Conservation (phyloP, 2,797 vertebrate species). For the Acropternis orthonyx region DNA sequence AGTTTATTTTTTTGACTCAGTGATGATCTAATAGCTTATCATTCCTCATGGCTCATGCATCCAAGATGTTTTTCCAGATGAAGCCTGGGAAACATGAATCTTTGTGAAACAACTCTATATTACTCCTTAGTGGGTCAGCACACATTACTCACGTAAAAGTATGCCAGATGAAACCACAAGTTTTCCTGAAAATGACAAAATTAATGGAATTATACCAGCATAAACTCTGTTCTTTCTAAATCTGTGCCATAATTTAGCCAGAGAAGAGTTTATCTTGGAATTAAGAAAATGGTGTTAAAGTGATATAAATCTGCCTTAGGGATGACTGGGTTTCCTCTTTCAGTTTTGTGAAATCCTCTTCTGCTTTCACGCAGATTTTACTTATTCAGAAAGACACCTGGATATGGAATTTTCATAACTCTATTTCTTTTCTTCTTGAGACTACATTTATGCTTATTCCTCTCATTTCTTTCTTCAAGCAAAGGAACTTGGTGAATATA, state of each 20-base stretch:
- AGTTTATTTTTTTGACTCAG: slow-evolving; percentile 31
- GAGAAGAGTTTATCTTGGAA: slow-evolving; percentile 50
- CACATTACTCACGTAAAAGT: slow-evolving; percentile 36
- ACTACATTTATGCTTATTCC: background rate
- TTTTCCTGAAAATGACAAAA: slow-evolving; percentile 62
- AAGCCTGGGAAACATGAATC: slow-evolving; percentile 57
- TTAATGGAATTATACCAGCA: slow-evolving; percentile 45
- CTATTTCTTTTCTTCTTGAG: background rate
- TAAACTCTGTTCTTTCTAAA: slow-evolving; percentile 33
- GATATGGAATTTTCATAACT: background rate
- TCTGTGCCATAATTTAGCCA: background rate
- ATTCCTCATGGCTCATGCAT: slow-evolving; percentile 36
- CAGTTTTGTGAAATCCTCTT: background rate
- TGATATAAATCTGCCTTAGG: slow-evolving; percentile 44
- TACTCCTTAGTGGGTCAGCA: slow-evolving; percentile 23
- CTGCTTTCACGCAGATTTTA: background rate
- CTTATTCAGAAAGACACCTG: background rate
- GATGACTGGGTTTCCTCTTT: slow-evolving; percentile 22
- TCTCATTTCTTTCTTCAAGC: background rate
- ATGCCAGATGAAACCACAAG: slow-evolving; percentile 53
- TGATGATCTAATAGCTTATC: slow-evolving; percentile 62
- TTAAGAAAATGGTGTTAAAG: slow-evolving; percentile 16
- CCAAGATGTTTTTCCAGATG: slow-evolving; percentile 62
- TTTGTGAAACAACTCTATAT: slow-evolving; percentile 34
- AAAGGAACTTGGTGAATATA: background rate